Evolutionary conservation across 2,888 invertebrate species (phyloP).

Genomic region (Aphidoletes aphidimyza): DNA sequence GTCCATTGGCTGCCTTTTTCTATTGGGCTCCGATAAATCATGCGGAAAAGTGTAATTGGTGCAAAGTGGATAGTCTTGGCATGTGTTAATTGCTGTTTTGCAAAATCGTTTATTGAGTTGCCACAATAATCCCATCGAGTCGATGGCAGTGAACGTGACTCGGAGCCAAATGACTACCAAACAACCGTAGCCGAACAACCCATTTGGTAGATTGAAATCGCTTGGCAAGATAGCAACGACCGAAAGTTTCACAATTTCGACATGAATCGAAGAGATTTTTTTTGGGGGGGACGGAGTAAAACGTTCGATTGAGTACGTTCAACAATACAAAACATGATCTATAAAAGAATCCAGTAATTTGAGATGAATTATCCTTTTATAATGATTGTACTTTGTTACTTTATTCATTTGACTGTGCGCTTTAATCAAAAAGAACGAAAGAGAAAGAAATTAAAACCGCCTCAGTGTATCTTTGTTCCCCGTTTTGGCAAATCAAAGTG

Average conservation of each 20-base stretch:
- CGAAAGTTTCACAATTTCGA: neutral
- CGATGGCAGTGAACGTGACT: neutral
- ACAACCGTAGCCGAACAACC: neutral
- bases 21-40: conserved; percentile 24
- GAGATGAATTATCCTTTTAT: conserved; percentile 53
- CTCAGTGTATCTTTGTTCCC: neutral
- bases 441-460: neutral
- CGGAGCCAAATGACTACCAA: neutral
- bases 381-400: conserved; percentile 27
- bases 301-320: neutral
- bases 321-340: too few species aligned
- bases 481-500: neutral
- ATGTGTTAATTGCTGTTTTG: conserved; percentile 38
- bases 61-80: neutral
- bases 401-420: neutral
- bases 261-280: too few species aligned
- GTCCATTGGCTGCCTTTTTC: neutral
- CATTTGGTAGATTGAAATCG: conserved; percentile 1
- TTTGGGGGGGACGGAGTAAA: neutral
- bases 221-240: neutral
- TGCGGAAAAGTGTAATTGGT: conserved; percentile 5
- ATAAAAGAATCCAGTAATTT: neutral
- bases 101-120: conserved; percentile 26
- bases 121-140: neutral
- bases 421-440: conserved; percentile 35